phyloP scores from a whole-genome alignment of 2,113 vertebrate genomes.

The Antechinus stuartii region DNA sequence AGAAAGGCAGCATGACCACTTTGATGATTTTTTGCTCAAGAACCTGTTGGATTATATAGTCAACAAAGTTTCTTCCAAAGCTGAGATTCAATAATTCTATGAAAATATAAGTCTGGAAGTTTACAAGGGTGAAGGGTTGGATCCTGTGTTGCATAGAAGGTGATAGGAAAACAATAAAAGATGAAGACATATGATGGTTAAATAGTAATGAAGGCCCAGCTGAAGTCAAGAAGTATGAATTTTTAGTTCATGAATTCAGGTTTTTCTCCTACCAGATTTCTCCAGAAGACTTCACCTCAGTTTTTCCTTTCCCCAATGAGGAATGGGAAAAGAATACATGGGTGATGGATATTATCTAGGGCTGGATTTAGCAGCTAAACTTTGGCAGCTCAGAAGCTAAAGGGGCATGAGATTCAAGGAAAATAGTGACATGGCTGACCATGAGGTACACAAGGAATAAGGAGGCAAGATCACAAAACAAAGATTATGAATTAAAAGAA shows the following conservation, averaged over 20 bases:
- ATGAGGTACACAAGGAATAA: not conserved
- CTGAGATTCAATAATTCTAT: not conserved
- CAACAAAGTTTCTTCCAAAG: not conserved
- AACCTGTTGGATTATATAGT: not conserved
- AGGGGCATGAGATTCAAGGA: not conserved
- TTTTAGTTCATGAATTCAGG: not conserved
- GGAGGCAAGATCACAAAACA: not conserved
- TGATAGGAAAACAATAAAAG: not conserved
- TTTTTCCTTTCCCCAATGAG: not conserved
- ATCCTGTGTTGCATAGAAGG: not conserved
- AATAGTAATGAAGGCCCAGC: not conserved
- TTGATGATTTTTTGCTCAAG: not conserved
- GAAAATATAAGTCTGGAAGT: not conserved
- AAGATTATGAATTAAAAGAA: not conserved
- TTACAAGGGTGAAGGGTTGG: not conserved
- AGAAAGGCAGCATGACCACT: not conserved
- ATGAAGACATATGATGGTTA: too few species aligned
- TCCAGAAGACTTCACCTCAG: not conserved
- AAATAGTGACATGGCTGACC: not conserved
- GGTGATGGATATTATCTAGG: not conserved
- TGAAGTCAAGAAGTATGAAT: not conserved
- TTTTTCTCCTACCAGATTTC: not conserved
- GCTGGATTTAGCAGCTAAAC: not conserved
- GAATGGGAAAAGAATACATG: not conserved
- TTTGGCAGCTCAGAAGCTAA: not conserved